A percentile compares a stretch with the other conserved stretches of the same genome.
These are phyloP conservation scores for Steromphala cineraria DNA, from an alignment of 2,888 invertebrate genomes.

Conservation along the genomic window DNA sequence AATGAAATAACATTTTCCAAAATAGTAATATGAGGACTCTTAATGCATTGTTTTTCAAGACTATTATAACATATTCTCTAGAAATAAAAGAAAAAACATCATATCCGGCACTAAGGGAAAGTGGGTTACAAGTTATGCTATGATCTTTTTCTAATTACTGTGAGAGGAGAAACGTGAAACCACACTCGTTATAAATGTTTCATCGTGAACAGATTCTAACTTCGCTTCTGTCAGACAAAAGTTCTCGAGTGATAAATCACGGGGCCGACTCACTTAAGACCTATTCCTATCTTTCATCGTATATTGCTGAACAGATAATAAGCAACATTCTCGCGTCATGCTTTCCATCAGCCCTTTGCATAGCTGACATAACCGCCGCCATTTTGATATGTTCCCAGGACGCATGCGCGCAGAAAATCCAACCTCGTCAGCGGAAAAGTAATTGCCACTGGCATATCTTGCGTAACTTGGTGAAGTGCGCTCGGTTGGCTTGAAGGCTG, in stretches of 20 bases:
- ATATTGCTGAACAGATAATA: neutral
- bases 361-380: neutral
- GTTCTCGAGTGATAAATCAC: neutral
- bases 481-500: neutral
- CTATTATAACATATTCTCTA: too few relatives aligned
- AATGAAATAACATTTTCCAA: too few relatives aligned
- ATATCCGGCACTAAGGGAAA: too few relatives aligned
- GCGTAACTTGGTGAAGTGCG: neutral
- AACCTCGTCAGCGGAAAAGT: conserved; percentile 2
- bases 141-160: too few relatives aligned
- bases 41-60: too few relatives aligned
- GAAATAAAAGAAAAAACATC: too few relatives aligned
- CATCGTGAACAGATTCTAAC: too few relatives aligned
- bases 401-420: conserved; percentile 6
- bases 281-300: neutral
- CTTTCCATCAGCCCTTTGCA: neutral
- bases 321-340: neutral
- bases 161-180: too few relatives aligned
- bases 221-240: neutral
- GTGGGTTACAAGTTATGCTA: too few relatives aligned
- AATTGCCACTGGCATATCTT: neutral
- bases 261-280: neutral
- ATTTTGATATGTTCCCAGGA: neutral
- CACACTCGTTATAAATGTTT: too few relatives aligned
- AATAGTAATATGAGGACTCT: too few relatives aligned